A percentile compares a stretch with the other conserved stretches of the same genome.
Evolutionary conservation across 2,113 vertebrate species (phyloP).

Genomic region (Oreochromis aureus): DNA sequence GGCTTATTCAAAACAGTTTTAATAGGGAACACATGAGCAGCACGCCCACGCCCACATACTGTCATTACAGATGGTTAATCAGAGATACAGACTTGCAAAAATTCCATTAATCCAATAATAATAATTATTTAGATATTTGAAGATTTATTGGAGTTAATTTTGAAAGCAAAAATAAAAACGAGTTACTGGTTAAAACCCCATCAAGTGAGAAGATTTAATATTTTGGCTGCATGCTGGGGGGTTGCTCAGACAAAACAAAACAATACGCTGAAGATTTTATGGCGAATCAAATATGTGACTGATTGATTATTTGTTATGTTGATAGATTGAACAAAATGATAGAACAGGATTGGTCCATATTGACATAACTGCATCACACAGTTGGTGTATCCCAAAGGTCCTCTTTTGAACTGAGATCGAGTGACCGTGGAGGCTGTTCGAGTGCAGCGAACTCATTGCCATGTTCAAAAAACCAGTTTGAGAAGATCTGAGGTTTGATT

Average conservation of each 20-base stretch:
- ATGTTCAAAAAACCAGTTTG: neutral
- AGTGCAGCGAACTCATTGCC: neutral
- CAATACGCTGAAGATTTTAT: neutral
- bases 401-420: neutral
- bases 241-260: neutral
- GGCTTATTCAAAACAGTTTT: slow-evolving; percentile 30
- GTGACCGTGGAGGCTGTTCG: neutral
- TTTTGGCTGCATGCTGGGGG: neutral
- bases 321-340: neutral
- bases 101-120: neutral
- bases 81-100: neutral
- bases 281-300: neutral
- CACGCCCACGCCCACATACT: slow-evolving; percentile 19
- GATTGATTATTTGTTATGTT: neutral
- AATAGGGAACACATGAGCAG: slow-evolving; percentile 21
- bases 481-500: neutral
- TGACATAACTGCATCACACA: neutral
- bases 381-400: neutral
- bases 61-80: slow-evolving; percentile 18
- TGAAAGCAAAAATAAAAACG: neutral
- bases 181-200: neutral
- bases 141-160: neutral
- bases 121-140: neutral
- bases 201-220: neutral
- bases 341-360: neutral